These are phyloP conservation scores for Erebia palarica DNA, from an alignment of 2,888 invertebrate species.

Conservation along the genomic window DNA sequence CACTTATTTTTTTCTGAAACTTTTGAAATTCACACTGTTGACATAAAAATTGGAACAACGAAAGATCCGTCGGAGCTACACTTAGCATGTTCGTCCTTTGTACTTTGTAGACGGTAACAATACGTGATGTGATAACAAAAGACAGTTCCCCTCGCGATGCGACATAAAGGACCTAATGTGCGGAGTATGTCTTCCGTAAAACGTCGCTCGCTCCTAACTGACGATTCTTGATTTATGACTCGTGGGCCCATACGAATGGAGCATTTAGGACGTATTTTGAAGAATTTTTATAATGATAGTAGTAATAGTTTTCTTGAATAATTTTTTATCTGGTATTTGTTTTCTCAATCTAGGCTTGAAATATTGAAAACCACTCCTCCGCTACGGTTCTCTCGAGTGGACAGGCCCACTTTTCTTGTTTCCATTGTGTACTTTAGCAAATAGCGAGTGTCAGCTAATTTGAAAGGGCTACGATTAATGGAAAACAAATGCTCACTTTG, in stretches of 20 bases:
- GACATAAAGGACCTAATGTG: conserved; percentile 28
- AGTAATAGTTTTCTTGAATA: not conserved
- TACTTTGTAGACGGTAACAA: conserved; percentile 28
- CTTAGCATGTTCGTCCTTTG: conserved; percentile 11
- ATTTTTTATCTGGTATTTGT: no score
- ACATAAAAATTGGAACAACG: conserved; percentile 2
- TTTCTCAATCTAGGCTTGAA: no score
- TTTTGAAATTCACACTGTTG: not conserved
- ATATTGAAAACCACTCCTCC: no score
- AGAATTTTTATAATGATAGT: not conserved
- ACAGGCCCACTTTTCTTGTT: no score
- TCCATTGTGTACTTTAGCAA: no score
- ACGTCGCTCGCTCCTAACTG: conserved; percentile 16
- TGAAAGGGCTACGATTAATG: no score
- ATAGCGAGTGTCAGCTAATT: no score
- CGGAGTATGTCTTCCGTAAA: conserved; percentile 23
- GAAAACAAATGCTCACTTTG: no score
- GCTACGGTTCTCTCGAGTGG: no score
- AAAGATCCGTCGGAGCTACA: conserved; percentile 13
- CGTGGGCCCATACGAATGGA: not conserved
- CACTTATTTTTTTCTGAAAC: not conserved
- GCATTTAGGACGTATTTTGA: not conserved
- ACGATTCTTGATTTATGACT: conserved; percentile 5
- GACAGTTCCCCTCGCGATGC: conserved; percentile 27
- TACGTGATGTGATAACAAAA: conserved; percentile 39